Percentiles rank a stretch among this genome's conserved stretches.
phyloP scores from a whole-genome alignment of 2,888 invertebrate genomes.

The Cryptus armator region DNA sequence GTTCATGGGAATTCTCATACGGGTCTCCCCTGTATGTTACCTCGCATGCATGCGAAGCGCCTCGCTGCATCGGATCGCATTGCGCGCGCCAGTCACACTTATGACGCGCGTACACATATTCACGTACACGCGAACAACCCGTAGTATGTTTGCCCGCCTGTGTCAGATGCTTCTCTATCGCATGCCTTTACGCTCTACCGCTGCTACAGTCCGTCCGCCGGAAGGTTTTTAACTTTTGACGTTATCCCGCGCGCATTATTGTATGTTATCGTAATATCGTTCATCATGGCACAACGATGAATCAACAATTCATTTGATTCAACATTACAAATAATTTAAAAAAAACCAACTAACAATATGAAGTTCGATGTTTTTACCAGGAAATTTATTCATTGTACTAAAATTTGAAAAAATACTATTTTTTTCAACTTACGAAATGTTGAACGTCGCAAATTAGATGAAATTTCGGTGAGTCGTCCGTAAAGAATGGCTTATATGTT shows the following conservation, averaged over 20 bases:
- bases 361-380: too few relatives aligned
- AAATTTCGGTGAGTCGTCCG: too few relatives aligned
- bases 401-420: too few relatives aligned
- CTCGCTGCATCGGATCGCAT: conserved; percentile 75
- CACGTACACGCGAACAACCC: conserved; percentile 60
- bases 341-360: not conserved
- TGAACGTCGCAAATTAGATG: too few relatives aligned
- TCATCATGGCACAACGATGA: not conserved
- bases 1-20: conserved; percentile 69
- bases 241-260: not conserved
- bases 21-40: conserved; percentile 43
- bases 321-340: too few relatives aligned
- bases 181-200: conserved; percentile 71
- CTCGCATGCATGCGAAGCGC: conserved; percentile 30
- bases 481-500: too few relatives aligned
- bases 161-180: conserved; percentile 61
- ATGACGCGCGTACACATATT: conserved; percentile 80
- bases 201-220: conserved; percentile 45
- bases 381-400: too few relatives aligned
- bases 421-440: too few relatives aligned
- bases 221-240: conserved; percentile 34
- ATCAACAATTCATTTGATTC: not conserved
- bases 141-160: conserved; percentile 67
- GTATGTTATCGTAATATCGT: too few relatives aligned
- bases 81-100: conserved; percentile 83